phyloP scores from a whole-genome alignment of 2,113 vertebrate genomes.

The Melanocharis versteri region DNA sequence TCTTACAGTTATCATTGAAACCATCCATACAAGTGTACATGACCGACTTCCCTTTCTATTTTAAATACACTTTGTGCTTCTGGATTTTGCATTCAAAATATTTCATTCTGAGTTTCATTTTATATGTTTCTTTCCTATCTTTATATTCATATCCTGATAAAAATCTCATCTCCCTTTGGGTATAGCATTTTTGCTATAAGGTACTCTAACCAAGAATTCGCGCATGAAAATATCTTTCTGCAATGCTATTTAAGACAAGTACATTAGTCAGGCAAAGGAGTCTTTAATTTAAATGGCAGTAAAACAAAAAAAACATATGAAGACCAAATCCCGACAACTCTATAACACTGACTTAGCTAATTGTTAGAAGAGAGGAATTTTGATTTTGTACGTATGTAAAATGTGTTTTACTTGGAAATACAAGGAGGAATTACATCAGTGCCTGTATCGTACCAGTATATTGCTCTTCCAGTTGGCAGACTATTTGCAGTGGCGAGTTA shows the following conservation, averaged over 20 bases:
- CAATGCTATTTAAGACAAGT: background rate
- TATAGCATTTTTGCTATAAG: background rate
- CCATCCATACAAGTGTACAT: fast-evolving
- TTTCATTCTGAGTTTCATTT: background rate
- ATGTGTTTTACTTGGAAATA: background rate
- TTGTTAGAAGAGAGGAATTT: background rate
- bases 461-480: background rate
- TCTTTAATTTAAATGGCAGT: background rate
- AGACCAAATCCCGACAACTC: background rate
- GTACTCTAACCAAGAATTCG: background rate
- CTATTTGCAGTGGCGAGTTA: background rate
- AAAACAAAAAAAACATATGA: background rate
- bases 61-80: background rate
- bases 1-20: fast-evolving
- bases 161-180: background rate
- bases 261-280: background rate
- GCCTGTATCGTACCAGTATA: too few species aligned
- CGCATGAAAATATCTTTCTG: background rate
- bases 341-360: background rate
- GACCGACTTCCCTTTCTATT: background rate
- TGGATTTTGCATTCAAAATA: background rate
- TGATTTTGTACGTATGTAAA: background rate
- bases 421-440: background rate
- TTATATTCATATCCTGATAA: background rate
- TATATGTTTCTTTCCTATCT: background rate